Evolutionary conservation across 2,888 invertebrate genomes (phyloP).

Genomic region (Ochropleura leucogaster): DNA sequence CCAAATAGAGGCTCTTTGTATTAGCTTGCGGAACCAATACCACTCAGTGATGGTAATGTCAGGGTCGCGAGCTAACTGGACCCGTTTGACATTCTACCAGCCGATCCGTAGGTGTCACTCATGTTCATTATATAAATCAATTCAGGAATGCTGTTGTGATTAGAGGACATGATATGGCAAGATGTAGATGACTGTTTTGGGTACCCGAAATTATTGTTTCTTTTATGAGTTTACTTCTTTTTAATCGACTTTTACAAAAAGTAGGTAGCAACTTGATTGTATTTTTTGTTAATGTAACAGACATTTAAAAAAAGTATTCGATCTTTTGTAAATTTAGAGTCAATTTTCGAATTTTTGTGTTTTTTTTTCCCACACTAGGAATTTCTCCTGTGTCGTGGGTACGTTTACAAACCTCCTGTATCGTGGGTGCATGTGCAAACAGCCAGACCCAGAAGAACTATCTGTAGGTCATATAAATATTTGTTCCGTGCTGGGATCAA

Average conservation of each 20-base stretch:
- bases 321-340: too few species aligned
- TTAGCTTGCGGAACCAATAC: slow-evolving; percentile 76
- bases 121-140: slow-evolving; percentile 65
- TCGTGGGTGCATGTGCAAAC: too few species aligned
- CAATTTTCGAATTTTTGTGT: too few species aligned
- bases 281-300: too few species aligned
- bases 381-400: too few species aligned
- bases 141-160: slow-evolving; percentile 70
- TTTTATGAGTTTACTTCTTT: neutral
- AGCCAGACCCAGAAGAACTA: too few species aligned
- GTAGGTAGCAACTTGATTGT: too few species aligned
- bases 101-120: slow-evolving; percentile 70
- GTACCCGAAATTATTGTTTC: neutral
- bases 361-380: too few species aligned
- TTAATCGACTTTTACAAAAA: neutral
- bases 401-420: too few species aligned
- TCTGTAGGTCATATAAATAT: too few species aligned
- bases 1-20: slow-evolving; percentile 54
- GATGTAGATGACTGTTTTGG: slow-evolving; percentile 5
- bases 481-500: too few species aligned
- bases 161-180: slow-evolving; percentile 59
- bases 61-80: slow-evolving; percentile 78
- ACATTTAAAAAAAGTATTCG: too few species aligned
- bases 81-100: slow-evolving; percentile 76
- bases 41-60: slow-evolving; percentile 75